Conservation (phyloP, 2,888 invertebrate genomes). For the Athetis lepigone region DNA sequence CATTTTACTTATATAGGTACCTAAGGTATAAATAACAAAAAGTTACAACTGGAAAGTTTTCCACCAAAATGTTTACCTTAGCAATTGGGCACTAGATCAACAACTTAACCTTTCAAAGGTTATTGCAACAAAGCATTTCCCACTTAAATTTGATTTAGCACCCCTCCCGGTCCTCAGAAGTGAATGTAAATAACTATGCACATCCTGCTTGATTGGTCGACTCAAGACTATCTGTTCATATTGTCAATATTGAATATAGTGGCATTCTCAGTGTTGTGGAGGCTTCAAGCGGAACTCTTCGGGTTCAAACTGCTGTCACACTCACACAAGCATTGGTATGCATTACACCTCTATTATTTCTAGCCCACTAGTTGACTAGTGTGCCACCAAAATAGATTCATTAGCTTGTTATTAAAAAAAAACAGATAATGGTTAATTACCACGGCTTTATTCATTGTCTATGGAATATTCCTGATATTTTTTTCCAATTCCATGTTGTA, state of each 20-base stretch:
- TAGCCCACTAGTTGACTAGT: neutral
- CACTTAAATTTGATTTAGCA: constrained; percentile 56
- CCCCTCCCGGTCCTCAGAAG: constrained; percentile 47
- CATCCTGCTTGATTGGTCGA: constrained; percentile 50
- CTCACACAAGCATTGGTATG: constrained; percentile 18
- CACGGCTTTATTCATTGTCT: too few relatives aligned
- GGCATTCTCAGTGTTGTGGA: constrained; percentile 23
- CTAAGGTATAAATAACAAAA: neutral
- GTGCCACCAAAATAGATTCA: too few relatives aligned
- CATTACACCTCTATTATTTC: neutral
- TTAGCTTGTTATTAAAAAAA: too few relatives aligned
- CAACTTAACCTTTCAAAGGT: constrained; percentile 27
- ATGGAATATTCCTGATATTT: too few relatives aligned
- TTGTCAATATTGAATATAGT: constrained; percentile 32
- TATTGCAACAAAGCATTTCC: constrained; percentile 48
- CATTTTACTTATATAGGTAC: too few relatives aligned
- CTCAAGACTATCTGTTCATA: constrained; percentile 42
- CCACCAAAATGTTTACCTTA: neutral
- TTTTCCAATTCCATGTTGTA: too few relatives aligned
- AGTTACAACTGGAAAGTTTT: neutral
- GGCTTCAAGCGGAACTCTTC: neutral
- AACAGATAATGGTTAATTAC: too few relatives aligned
- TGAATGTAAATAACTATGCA: constrained; percentile 56
- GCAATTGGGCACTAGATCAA: neutral
- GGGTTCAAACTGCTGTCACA: neutral